phyloP scores from a whole-genome alignment of 2,888 invertebrate species.

The Strigamia maritima region DNA sequence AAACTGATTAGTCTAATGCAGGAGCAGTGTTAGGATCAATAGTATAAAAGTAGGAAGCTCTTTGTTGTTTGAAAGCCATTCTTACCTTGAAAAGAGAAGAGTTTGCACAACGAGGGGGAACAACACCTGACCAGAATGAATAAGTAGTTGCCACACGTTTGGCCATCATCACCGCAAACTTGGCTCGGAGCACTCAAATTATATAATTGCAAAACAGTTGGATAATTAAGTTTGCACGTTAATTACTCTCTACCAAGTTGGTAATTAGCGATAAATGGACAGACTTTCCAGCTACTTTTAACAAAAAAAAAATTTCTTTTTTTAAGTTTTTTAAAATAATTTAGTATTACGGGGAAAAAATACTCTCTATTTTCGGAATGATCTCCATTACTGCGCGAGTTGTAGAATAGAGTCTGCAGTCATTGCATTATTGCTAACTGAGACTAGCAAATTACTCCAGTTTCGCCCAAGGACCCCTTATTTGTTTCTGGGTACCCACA shows the following conservation, averaged over 20 bases:
- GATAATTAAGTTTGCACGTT: constrained; percentile 10
- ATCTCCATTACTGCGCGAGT: no score
- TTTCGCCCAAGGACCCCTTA: no score
- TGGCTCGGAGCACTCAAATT: constrained; percentile 5
- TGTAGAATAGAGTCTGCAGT: no score
- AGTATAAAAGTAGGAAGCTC: constrained; percentile 10
- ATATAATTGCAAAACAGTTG: constrained; percentile 15
- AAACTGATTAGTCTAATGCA: constrained; percentile 15
- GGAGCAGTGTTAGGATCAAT: constrained; percentile 5
- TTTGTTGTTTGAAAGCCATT: constrained; percentile 7
- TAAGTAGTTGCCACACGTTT: constrained; percentile 15
- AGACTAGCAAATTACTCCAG: no score
- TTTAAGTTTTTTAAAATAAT: no score
- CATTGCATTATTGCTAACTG: no score
- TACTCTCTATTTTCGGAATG: no score
- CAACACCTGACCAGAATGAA: constrained; percentile 10
- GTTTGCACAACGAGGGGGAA: background rate
- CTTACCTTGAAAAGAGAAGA: constrained; percentile 8
- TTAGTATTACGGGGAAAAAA: no score
- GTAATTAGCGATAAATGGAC: constrained; percentile 15
- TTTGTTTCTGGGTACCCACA: no score
- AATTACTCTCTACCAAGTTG: constrained; percentile 10
- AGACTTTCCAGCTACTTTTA: background rate
- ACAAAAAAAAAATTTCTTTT: background rate
- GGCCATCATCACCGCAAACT: constrained; percentile 15